These are phyloP conservation scores for Benthosema pterotum DNA, from an alignment of 2,797 vertebrate genomes.

Conservation along the genomic window DNA sequence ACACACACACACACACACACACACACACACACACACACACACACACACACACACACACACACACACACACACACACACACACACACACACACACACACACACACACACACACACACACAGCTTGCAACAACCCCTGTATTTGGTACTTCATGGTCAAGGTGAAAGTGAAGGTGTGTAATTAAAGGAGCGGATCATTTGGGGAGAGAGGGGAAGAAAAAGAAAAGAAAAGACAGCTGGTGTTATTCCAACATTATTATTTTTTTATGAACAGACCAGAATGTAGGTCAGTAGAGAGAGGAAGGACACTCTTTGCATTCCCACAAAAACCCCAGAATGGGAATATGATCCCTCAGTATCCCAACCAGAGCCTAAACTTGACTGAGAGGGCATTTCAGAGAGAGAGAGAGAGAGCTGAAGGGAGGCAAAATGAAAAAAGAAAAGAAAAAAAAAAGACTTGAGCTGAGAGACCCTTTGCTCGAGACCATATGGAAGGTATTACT, in stretches of 20 bases:
- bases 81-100: constrained; percentile 11
- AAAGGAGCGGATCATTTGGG: constrained; percentile 54
- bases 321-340: constrained; percentile 64
- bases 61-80: constrained; percentile 1
- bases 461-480: constrained; percentile 53
- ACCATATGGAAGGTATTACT: constrained; percentile 77
- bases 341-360: constrained; percentile 59
- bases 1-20: constrained; percentile 43
- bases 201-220: too few relatives aligned
- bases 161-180: constrained; percentile 61
- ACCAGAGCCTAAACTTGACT: constrained; percentile 60
- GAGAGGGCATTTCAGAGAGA: constrained; percentile 57
- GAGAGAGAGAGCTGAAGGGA: constrained; percentile 22
- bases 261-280: constrained; percentile 50
- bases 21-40: neutral
- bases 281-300: constrained; percentile 66
- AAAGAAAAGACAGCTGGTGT: constrained; percentile 58
- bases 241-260: constrained; percentile 47
- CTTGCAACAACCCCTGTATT: constrained; percentile 22
- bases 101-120: constrained; percentile 42
- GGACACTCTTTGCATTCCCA: constrained; percentile 65
- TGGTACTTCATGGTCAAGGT: constrained; percentile 40
- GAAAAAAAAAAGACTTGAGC: constrained; percentile 37
- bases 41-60: neutral
- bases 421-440: constrained; percentile 35